phyloP scores from a whole-genome alignment of 1,140 invertebrate genomes.

The Panagrolaimus sp. region DNA sequence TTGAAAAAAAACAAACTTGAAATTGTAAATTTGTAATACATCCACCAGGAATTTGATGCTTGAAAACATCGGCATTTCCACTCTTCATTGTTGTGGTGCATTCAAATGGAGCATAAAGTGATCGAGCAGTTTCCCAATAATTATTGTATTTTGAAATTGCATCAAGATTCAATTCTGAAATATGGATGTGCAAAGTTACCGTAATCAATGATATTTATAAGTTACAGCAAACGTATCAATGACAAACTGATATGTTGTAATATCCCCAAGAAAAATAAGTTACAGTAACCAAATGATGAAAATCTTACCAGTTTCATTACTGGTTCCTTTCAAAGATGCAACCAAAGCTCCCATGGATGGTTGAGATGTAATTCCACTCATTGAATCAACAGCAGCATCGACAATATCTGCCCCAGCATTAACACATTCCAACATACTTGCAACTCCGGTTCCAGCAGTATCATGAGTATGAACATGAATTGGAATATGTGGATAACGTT shows the following conservation, averaged over 20 bases:
- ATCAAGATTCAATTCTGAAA: constrained; percentile 5
- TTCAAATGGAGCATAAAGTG: constrained; percentile 93
- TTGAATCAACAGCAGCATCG: constrained; percentile 94
- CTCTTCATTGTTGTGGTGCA: constrained; percentile 95
- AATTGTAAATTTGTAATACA: constrained; percentile 99
- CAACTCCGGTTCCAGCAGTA: constrained; percentile 77
- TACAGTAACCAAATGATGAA: constrained; percentile 71
- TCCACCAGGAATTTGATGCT: constrained; percentile 95
- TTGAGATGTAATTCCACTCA: constrained; percentile 95
- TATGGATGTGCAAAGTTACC: neutral
- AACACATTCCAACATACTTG: constrained; percentile 86
- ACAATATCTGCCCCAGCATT: constrained; percentile 93
- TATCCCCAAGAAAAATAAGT: too few relatives aligned
- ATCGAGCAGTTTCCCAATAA: constrained; percentile 95
- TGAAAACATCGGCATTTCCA: constrained; percentile 95
- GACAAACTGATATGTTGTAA: neutral
- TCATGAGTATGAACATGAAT: constrained; percentile 98
- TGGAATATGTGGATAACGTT: constrained; percentile 84
- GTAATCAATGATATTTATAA: neutral
- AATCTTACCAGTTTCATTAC: constrained; percentile 71
- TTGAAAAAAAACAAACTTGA: constrained; percentile 71
- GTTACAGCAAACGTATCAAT: neutral
- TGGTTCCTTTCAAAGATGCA: constrained; percentile 71
- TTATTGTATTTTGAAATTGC: constrained; percentile 75
- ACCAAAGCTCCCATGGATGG: constrained; percentile 96